Base-by-base conservation (phyloP, 2,888 invertebrate genomes). In the Thereva unica region DNA sequence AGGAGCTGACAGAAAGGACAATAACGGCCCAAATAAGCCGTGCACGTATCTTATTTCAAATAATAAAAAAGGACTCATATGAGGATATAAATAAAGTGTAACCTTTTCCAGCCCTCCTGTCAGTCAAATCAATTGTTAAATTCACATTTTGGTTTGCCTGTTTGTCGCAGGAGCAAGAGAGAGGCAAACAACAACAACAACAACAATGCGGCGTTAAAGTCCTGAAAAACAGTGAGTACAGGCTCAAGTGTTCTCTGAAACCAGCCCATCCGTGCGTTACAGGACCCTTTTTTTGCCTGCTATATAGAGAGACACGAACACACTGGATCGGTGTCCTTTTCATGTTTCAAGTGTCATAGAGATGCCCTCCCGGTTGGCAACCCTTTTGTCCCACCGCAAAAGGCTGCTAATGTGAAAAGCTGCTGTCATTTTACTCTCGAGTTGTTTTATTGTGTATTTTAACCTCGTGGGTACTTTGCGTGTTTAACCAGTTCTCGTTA, bases 111-210 rank as follows among this genome's bases (percentile, higher is more conserved):
- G 69, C 69, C 68, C 55, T 69, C 68, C 67, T 71, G 71, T 71
- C 71, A 71, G 68, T 71, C 71, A 69, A 69, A 69, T 71, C 71
- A 68, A 71, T 71, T 71, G 69, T 71, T 71, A 68, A 67, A 64
- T 68, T 69, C 68, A 68, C 69, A 71, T 71, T 71, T 69, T 68
- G 64, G 69, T 69, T 64, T 66, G 40, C 63, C 49, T 45, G 64
- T 52, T 23, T 64, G 57, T 68, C 64, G 54, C 53, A 54, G 45
- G 45, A 41, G 38, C 56, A 47, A 10, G 66, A 42, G 42, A 57
- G 34, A 50, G 56, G 45, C 49, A 47, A 66, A 56, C 40, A 55
- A 41, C 47, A 56, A 56, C 40, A 55, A 41, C 47, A 56, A 41
- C 42, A 35, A 57, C 50, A 66, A 65, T 45, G 8, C 7, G 23